These are phyloP conservation scores for Pangasianodon hypophthalmus DNA, from an alignment of 2,113 vertebrate species.

Conservation along the genomic window DNA sequence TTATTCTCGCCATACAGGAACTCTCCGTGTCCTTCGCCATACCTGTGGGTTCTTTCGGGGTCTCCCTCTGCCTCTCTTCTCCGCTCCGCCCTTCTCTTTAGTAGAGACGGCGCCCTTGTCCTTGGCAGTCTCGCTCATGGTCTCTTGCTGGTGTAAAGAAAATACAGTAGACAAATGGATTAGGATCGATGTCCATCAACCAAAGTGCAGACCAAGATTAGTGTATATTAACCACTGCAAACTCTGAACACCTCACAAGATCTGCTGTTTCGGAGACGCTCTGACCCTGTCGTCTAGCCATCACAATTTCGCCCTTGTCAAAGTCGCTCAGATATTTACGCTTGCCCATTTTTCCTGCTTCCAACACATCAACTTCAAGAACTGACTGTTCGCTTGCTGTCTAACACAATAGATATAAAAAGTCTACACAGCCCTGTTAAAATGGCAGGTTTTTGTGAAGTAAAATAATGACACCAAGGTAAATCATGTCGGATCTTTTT, in stretches of 20 bases:
- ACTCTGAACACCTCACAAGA: background rate
- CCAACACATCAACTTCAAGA: too few species aligned
- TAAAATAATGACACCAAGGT: too few species aligned
- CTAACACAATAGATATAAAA: too few species aligned
- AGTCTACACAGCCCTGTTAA: too few species aligned
- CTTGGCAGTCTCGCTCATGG: constrained; percentile 90
- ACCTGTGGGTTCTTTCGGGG: constrained; percentile 91
- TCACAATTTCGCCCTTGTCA: background rate
- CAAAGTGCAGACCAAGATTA: background rate
- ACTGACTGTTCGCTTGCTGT: too few species aligned
- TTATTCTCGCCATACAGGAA: background rate
- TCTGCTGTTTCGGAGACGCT: background rate
- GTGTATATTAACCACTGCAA: background rate
- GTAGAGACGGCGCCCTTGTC: constrained; percentile 87
- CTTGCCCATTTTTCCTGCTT: too few species aligned
- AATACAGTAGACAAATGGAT: constrained; percentile 33
- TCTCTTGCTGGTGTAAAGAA: constrained; percentile 62
- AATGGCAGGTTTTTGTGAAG: too few species aligned
- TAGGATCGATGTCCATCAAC: constrained; percentile 18
- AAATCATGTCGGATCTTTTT: too few species aligned
- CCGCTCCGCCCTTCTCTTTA: constrained; percentile 89
- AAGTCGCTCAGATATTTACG: too few species aligned
- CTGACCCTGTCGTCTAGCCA: too few species aligned
- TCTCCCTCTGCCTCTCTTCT: constrained; percentile 92
- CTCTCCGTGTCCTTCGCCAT: background rate